These are phyloP conservation scores for Scylla paramamosain DNA, from an alignment of 1,140 invertebrate genomes.

Conservation along the genomic window DNA sequence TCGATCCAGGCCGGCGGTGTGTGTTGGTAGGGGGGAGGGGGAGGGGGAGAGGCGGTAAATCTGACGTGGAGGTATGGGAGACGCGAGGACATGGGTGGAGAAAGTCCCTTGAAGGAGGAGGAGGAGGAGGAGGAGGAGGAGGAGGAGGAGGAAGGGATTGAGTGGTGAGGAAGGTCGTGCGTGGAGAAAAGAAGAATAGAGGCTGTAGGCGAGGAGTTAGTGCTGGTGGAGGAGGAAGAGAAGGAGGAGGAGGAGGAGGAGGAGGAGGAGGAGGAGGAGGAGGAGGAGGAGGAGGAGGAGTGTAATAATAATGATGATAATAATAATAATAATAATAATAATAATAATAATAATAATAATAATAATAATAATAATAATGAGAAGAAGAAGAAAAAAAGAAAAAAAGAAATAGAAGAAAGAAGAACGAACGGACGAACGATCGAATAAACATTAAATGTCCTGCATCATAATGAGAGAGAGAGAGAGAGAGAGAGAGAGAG, in stretches of 20 bases:
- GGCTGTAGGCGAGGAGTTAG: background rate
- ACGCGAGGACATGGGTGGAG: background rate
- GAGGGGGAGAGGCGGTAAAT: too few species aligned
- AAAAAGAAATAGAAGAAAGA: background rate
- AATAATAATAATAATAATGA: background rate
- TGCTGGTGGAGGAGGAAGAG: background rate
- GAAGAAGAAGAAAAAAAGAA: background rate
- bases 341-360: background rate
- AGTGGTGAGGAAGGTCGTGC: background rate
- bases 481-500: background rate
- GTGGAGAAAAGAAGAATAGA: conserved; percentile 2
- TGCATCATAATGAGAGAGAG: background rate
- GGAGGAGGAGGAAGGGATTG: background rate
- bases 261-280: background rate
- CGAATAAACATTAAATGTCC: background rate
- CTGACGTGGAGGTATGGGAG: conserved; percentile 9
- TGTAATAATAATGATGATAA: too few species aligned
- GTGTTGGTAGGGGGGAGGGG: background rate
- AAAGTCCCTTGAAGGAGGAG: conserved; percentile 12
- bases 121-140: background rate
- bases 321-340: too few species aligned
- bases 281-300: background rate
- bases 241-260: background rate
- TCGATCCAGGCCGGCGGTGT: background rate
- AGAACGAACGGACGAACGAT: background rate